Base-by-base conservation (phyloP, 1,140 invertebrate genomes). In the Lerema accius region DNA sequence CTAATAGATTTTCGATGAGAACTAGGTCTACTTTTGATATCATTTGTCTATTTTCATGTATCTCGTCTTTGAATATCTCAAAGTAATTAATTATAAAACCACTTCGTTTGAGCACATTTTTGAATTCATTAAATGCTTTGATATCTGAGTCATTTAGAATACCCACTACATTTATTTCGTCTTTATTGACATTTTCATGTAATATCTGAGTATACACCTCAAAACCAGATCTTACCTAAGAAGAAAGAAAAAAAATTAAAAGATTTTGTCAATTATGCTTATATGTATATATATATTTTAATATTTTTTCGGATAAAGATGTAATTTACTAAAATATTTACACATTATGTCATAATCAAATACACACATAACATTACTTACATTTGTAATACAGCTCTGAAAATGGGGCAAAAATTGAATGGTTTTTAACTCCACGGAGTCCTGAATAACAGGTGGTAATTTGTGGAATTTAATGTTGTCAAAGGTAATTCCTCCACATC, bases 401-500 rank as follows among this genome's bases (percentile, higher is more conserved):
- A 71, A 68, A 5, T 55, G 46, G 7, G 77, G 70, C 26, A 78
- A 13, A 40, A 80, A 73, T 16, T 73, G 69, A 35, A 71, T 48
- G 9, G 53, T 13, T 39, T 73, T 70, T n/a, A 76, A 51, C 13
- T 37, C 10, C 13, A 73, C 28, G 2, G 55, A 14, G 5, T 49
- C 48, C 15, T 50, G 23, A 35, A 5, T 39, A 0, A 63, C 0
- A 0, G 45, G 51, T 6, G 67, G 62, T 17, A 74, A 23, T 35
- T 69, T 51, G 17, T 61, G 40, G 15, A 74, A 76, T 37, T 58
- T 65, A 0, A 78, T 45, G 19, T 67, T 61, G 10, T 69, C 58
- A 6, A 81, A 40, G 4, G 56, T 11, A 14, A 78, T 61, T 26
- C 76, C 78, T 4, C 68, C 71, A 55, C 76, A 81, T 10, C 76